A percentile compares a stretch with the other conserved stretches of the same genome.
phyloP scores from a whole-genome alignment of 64 coral and sea anemone genomes.

The Hydrozoanthus tunicans region DNA sequence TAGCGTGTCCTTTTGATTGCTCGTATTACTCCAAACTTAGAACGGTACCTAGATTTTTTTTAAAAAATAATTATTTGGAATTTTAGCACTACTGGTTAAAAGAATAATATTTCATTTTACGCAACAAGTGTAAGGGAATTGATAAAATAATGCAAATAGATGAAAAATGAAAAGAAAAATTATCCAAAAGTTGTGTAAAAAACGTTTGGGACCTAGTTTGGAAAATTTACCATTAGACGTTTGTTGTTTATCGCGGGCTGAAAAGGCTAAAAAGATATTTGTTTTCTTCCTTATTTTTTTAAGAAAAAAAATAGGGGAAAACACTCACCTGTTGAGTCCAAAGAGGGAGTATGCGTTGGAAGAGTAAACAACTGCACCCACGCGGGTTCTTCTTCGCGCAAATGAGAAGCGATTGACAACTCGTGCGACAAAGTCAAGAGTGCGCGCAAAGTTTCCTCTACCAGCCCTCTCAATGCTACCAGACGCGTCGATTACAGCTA shows the following conservation, averaged over 20 bases:
- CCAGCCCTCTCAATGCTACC: slow-evolving; percentile 6
- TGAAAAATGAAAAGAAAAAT: too few relatives aligned
- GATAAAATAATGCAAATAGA: too few relatives aligned
- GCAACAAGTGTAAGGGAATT: too few relatives aligned
- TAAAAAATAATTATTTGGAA: too few relatives aligned
- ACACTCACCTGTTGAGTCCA: slow-evolving; percentile 11
- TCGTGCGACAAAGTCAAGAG: slow-evolving; percentile 2
- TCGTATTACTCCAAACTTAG: slow-evolving; percentile 4
- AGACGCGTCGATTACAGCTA: slow-evolving; percentile 10
- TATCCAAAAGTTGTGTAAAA: too few relatives aligned
- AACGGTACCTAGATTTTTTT: slow-evolving; percentile 1
- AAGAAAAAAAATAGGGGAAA: neutral
- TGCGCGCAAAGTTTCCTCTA: slow-evolving; percentile 37
- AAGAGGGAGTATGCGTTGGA: neutral
- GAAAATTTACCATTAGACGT: too few relatives aligned
- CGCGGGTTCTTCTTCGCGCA: slow-evolving; percentile 12
- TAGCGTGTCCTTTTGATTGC: slow-evolving; percentile 1
- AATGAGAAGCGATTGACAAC: slow-evolving; percentile 33
- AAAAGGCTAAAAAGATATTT: too few relatives aligned
- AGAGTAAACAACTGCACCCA: slow-evolving; percentile 16
- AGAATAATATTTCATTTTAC: too few relatives aligned
- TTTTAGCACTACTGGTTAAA: too few relatives aligned
- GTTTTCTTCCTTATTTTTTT: neutral
- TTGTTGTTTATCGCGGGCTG: too few relatives aligned
- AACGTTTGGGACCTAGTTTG: too few relatives aligned